These are phyloP conservation scores for Exocentrus adspersus DNA, from an alignment of 2,888 invertebrate genomes.

Conservation along the genomic window DNA sequence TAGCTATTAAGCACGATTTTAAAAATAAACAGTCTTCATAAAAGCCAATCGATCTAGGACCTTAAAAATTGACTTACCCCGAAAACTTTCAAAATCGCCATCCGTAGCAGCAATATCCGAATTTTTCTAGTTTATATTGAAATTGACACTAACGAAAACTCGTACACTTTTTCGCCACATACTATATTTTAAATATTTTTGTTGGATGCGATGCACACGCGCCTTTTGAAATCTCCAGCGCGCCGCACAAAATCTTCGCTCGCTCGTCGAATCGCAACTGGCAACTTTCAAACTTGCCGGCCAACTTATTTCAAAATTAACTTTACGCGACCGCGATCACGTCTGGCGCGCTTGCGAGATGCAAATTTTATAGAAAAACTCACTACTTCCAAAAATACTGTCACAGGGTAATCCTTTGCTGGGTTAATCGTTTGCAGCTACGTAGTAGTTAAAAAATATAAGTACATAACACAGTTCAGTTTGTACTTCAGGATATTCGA, in stretches of 20 bases:
- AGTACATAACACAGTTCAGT: too few species aligned
- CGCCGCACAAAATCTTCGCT: neutral
- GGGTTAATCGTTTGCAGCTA: too few species aligned
- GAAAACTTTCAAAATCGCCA: constrained; percentile 39
- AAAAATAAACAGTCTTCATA: too few species aligned
- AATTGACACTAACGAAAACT: constrained; percentile 42
- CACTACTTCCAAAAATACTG: neutral
- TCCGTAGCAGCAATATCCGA: constrained; percentile 36
- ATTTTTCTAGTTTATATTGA: constrained; percentile 25
- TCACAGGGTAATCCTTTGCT: too few species aligned
- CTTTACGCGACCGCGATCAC: constrained; percentile 43
- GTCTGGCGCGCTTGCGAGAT: constrained; percentile 35
- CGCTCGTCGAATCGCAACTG: constrained; percentile 44
- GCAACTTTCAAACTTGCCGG: constrained; percentile 26
- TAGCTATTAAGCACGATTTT: too few species aligned
- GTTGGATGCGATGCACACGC: constrained; percentile 16
- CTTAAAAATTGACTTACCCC: constrained; percentile 35
- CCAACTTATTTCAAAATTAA: constrained; percentile 52
- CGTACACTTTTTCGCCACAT: constrained; percentile 50
- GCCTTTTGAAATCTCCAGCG: constrained; percentile 15
- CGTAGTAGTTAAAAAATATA: too few species aligned
- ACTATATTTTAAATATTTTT: constrained; percentile 35
- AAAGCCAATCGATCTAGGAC: too few species aligned
- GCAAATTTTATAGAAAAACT: constrained; percentile 5
- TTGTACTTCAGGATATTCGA: too few species aligned